Evolutionary conservation across 2,113 vertebrate genomes (phyloP).

Genomic region (Varanus komodoensis): DNA sequence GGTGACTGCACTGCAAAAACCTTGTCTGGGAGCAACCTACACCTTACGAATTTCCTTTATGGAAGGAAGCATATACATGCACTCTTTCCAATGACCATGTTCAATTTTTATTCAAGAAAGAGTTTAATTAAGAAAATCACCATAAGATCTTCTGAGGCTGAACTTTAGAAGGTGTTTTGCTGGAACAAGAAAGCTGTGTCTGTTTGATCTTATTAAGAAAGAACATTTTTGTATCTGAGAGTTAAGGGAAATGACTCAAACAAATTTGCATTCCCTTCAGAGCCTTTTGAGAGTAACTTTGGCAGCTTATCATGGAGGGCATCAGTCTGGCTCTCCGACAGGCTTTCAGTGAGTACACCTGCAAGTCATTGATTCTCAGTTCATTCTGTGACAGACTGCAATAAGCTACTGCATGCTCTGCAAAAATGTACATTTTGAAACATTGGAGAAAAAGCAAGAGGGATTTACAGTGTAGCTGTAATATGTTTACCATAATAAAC

Average conservation of each 20-base stretch:
- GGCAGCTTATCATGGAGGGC: slow-evolving; percentile 65
- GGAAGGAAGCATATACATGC: background rate
- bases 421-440: slow-evolving; percentile 46
- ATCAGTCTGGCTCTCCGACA: slow-evolving; percentile 51
- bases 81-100: background rate
- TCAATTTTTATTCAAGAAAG: background rate
- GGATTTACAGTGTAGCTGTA: slow-evolving; percentile 21
- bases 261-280: slow-evolving; percentile 58
- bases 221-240: slow-evolving; percentile 53
- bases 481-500: background rate
- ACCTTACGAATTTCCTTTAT: background rate
- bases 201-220: slow-evolving; percentile 62
- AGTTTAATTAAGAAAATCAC: slow-evolving; percentile 45
- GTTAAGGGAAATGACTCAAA: slow-evolving; percentile 65
- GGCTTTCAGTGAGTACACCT: slow-evolving; percentile 55
- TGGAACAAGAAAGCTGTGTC: slow-evolving; percentile 52
- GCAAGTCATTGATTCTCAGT: slow-evolving; percentile 65
- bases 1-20: background rate
- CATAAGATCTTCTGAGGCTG: slow-evolving; percentile 40
- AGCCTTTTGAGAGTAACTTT: slow-evolving; percentile 56
- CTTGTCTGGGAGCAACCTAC: background rate
- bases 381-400: slow-evolving; percentile 58
- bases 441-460: background rate
- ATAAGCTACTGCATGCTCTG: slow-evolving; percentile 50
- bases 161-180: slow-evolving; percentile 65